These are phyloP conservation scores for Percina caprodes DNA, from an alignment of 2,113 vertebrate species.

Conservation along the genomic window DNA sequence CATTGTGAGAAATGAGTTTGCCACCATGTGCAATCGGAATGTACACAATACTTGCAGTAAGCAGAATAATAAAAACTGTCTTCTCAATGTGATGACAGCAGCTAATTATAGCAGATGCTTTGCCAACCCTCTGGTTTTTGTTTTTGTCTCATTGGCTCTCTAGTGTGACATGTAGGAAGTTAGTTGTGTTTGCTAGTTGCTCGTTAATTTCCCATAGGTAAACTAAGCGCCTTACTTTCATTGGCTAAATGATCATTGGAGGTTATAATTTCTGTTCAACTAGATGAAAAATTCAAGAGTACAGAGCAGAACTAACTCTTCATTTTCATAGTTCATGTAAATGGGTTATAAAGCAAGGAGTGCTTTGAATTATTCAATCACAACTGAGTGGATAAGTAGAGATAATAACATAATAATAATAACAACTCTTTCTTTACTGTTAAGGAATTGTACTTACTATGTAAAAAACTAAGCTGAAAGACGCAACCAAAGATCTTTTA, in stretches of 20 bases:
- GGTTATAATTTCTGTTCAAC: slow-evolving; percentile 29
- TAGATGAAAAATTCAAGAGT: background rate
- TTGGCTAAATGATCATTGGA: slow-evolving; percentile 32
- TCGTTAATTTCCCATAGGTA: slow-evolving; percentile 61
- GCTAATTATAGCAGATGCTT: slow-evolving; percentile 57
- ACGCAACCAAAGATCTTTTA: background rate
- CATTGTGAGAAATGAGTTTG: background rate
- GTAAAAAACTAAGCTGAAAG: no score
- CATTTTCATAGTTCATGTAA: background rate
- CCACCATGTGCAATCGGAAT: background rate
- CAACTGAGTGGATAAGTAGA: background rate
- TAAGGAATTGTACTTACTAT: background rate
- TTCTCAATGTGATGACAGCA: slow-evolving; percentile 45
- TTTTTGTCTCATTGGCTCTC: slow-evolving; percentile 43
- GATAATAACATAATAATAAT: no score
- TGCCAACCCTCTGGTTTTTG: slow-evolving; percentile 44
- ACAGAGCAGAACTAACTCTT: slow-evolving; percentile 14
- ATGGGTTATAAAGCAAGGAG: background rate
- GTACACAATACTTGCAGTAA: slow-evolving; percentile 2
- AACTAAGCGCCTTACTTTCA: slow-evolving; percentile 25
- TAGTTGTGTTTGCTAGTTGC: slow-evolving; percentile 30
- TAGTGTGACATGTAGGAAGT: slow-evolving; percentile 40
- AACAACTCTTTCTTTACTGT: background rate
- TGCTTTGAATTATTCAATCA: background rate
- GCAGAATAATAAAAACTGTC: slow-evolving; percentile 21